Percentiles rank a stretch among this genome's conserved stretches.
phyloP scores from a whole-genome alignment of 2,888 invertebrate species.

The Drosophila trichaetosa region DNA sequence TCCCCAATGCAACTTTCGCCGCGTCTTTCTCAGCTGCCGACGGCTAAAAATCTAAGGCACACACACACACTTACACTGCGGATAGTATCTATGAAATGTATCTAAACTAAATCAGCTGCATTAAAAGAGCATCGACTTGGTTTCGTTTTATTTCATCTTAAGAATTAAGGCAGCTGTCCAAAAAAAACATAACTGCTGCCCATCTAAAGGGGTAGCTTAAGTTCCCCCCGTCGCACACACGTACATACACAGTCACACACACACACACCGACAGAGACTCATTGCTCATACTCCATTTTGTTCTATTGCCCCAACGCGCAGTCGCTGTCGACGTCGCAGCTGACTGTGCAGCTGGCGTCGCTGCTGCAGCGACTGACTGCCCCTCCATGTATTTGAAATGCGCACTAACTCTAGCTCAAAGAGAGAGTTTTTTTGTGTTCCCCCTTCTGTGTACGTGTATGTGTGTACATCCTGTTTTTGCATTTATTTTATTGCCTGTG shows the following conservation, averaged over 20 bases:
- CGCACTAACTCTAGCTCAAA: conserved; percentile 81
- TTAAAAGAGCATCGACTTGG: not conserved
- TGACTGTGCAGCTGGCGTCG: conserved; percentile 31
- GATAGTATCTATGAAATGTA: conserved; percentile 34
- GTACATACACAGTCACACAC: conserved; percentile 16
- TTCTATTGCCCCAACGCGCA: conserved; percentile 64
- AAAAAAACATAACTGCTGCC: conserved; percentile 6
- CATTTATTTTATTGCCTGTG: conserved; percentile 62
- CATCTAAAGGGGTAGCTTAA: conserved; percentile 34
- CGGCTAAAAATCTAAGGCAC: conserved; percentile 34
- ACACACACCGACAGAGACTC: conserved; percentile 3
- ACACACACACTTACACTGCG: conserved; percentile 8
- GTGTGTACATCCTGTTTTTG: conserved; percentile 59
- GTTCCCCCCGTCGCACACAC: conserved; percentile 19
- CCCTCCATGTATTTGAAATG: conserved; percentile 81
- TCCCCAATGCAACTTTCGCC: conserved; percentile 53
- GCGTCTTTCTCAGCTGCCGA: conserved; percentile 37
- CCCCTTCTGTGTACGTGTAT: conserved; percentile 30
- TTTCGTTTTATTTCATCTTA: conserved; percentile 25
- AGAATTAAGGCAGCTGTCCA: conserved; percentile 15
- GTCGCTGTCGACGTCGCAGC: conserved; percentile 43
- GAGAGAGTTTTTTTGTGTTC: conserved; percentile 46
- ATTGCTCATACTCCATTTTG: conserved; percentile 67
- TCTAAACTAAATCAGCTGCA: conserved; percentile 37
- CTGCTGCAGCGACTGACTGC: conserved; percentile 39